Conservation (phyloP, 2,888 invertebrate genomes). For the Pollenia labialis region DNA sequence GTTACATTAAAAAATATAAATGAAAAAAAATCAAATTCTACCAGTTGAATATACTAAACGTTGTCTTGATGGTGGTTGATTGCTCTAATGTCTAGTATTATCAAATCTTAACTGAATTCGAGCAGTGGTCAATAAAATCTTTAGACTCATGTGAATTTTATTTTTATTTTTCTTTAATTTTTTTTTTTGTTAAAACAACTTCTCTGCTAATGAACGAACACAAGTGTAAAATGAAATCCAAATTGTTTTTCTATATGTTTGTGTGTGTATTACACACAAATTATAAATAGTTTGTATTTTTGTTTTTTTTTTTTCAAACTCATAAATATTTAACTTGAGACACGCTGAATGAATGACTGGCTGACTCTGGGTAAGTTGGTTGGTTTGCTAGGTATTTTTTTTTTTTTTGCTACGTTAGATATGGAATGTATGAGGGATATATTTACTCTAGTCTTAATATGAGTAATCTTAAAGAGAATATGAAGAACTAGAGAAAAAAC, state of each 20-base stretch:
- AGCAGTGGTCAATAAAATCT: conserved; percentile 66
- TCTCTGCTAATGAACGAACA: conserved; percentile 54
- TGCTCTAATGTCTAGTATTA: conserved; percentile 67
- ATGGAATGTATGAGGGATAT: conserved; percentile 37
- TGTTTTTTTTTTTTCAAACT: conserved; percentile 53
- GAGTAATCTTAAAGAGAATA: conserved; percentile 58
- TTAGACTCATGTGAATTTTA: conserved; percentile 64
- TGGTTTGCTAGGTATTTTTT: neutral
- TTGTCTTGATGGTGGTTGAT: conserved; percentile 29
- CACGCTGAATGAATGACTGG: neutral
- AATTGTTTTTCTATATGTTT: conserved; percentile 39
- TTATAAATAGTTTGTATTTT: conserved; percentile 55
- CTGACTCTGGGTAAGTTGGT: neutral
- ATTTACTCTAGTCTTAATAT: conserved; percentile 15
- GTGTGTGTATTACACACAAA: conserved; percentile 39
- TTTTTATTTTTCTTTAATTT: conserved; percentile 20
- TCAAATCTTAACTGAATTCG: conserved; percentile 69
- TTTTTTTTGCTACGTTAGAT: neutral
- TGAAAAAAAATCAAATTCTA: conserved; percentile 38
- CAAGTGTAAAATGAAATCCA: conserved; percentile 60
- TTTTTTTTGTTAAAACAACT: conserved; percentile 49
- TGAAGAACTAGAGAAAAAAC: conserved; percentile 27
- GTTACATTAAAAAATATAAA: neutral
- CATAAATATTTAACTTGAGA: conserved; percentile 60
- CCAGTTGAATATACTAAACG: conserved; percentile 17